Percentiles rank a stretch among this genome's conserved stretches.
These are phyloP conservation scores for Listronotus oregonensis DNA, from an alignment of 1,140 invertebrate genomes.

Conservation along the genomic window DNA sequence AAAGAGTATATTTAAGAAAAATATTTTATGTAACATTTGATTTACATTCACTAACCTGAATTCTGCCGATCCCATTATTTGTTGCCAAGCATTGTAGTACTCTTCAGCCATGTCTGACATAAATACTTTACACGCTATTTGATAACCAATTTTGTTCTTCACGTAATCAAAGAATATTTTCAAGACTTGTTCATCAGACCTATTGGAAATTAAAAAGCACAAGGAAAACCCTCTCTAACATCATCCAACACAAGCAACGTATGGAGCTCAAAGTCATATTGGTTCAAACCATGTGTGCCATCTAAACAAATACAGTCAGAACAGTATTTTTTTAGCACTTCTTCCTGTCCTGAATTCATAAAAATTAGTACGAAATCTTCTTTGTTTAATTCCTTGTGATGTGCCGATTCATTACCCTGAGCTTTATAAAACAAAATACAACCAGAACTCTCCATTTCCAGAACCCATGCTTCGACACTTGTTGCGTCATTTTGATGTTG, in stretches of 20 bases:
- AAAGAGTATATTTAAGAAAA: too few relatives aligned
- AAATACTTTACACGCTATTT: constrained; percentile 24
- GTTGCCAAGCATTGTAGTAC: constrained; percentile 26
- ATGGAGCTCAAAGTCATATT: constrained; percentile 24
- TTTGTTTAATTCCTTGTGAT: constrained; percentile 5
- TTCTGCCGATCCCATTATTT: constrained; percentile 18
- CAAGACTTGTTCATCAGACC: constrained; percentile 9
- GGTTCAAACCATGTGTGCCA: constrained; percentile 24
- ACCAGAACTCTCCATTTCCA: constrained; percentile 4
- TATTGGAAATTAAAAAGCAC: constrained; percentile 35
- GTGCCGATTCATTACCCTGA: constrained; percentile 2
- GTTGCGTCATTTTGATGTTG: constrained; percentile 18
- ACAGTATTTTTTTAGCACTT: not conserved
- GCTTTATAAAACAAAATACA: constrained; percentile 28
- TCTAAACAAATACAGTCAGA: constrained; percentile 31
- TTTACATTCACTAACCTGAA: constrained; percentile 5
- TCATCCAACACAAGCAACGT: constrained; percentile 32
- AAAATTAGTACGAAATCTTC: constrained; percentile 31
- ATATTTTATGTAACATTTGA: not conserved
- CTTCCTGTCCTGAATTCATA: constrained; percentile 14
- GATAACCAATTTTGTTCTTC: constrained; percentile 3
- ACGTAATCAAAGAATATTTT: constrained; percentile 23
- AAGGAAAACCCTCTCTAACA: constrained; percentile 17
- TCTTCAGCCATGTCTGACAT: constrained; percentile 31
- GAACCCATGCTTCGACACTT: constrained; percentile 15